phyloP scores from a whole-genome alignment of 1,140 invertebrate genomes.

The Bombus terrestris region DNA sequence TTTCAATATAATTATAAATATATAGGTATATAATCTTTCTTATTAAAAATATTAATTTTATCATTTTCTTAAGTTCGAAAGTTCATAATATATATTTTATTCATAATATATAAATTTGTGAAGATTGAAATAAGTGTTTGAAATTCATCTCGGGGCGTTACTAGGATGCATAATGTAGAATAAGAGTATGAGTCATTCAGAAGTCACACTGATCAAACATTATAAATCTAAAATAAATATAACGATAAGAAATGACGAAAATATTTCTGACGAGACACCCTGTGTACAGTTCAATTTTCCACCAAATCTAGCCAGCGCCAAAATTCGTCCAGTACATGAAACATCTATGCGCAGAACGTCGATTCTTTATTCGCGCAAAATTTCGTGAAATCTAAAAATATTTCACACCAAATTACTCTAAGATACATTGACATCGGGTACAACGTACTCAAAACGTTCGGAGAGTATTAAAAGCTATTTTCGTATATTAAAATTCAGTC shows the following conservation, averaged over 20 bases:
- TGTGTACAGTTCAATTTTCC: too few species aligned
- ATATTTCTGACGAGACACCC: too few species aligned
- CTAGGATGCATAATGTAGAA: too few species aligned
- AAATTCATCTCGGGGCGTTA: too few species aligned
- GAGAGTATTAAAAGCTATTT: not conserved
- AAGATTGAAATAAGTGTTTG: too few species aligned
- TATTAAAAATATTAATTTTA: constrained; percentile 5
- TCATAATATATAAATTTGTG: too few species aligned
- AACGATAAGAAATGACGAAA: too few species aligned
- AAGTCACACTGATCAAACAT: too few species aligned
- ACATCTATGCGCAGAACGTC: not conserved
- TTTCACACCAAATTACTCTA: constrained; percentile 22
- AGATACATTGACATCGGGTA: not conserved
- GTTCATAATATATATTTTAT: not conserved
- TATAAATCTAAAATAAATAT: too few species aligned
- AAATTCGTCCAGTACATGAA: not conserved
- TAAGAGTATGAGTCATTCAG: too few species aligned
- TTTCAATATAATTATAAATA: not conserved
- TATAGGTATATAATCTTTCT: not conserved
- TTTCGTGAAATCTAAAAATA: constrained; percentile 4
- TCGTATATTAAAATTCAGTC: not conserved
- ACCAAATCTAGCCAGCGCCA: not conserved
- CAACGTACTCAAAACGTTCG: not conserved
- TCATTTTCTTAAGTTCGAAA: not conserved
- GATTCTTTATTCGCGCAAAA: not conserved